phyloP scores from a whole-genome alignment of 1,140 invertebrate genomes.

The Heliothis virescens region DNA sequence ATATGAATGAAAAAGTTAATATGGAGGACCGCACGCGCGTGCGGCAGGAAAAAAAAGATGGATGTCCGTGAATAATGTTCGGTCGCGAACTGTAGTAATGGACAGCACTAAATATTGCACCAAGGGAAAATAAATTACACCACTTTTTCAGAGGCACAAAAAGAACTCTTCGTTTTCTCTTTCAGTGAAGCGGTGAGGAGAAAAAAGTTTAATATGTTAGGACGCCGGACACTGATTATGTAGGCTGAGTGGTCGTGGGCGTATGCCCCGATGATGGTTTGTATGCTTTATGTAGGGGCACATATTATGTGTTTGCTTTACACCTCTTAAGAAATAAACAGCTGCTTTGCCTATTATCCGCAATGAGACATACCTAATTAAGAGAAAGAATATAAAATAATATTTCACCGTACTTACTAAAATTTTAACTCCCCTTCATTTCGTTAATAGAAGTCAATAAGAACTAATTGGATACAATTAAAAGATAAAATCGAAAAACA shows the following conservation, averaged over 20 bases:
- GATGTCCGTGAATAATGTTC: constrained; percentile 83
- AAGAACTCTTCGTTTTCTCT: constrained; percentile 81
- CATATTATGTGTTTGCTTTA: constrained; percentile 26
- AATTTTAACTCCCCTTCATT: not conserved
- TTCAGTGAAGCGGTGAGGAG: constrained; percentile 67
- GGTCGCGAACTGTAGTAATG: constrained; percentile 85
- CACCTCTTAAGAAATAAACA: not conserved
- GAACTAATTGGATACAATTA: constrained; percentile 7
- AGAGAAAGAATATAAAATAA: too few relatives aligned
- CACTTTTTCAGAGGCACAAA: constrained; percentile 83
- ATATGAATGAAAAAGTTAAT: constrained; percentile 82
- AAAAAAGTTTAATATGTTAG: constrained; percentile 83
- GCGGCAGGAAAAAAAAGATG: constrained; percentile 78
- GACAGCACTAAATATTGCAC: constrained; percentile 85
- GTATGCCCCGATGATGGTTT: constrained; percentile 33
- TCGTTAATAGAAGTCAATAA: not conserved
- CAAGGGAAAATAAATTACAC: constrained; percentile 84
- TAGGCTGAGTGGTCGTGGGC: constrained; percentile 54
- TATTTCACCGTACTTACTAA: not conserved
- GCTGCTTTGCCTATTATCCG: not conserved
- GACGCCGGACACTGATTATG: constrained; percentile 73
- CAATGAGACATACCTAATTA: too few relatives aligned
- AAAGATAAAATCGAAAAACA: not conserved
- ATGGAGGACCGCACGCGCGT: constrained; percentile 74
- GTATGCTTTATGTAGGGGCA: constrained; percentile 23